Conservation (phyloP, 2,113 vertebrate genomes). For the Dipodomys ordii region DNA sequence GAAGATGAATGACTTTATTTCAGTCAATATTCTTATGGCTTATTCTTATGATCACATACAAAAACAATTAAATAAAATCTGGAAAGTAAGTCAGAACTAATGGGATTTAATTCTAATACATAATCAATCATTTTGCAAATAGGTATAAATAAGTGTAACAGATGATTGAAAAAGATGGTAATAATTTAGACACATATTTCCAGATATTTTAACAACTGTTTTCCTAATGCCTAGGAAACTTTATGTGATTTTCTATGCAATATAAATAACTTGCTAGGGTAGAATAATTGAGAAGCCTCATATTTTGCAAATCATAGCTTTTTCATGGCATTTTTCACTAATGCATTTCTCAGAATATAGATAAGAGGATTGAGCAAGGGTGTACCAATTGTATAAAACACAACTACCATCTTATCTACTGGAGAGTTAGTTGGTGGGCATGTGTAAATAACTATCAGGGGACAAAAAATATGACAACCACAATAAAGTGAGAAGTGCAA, state of each 20-base stretch:
- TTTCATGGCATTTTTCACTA: background rate
- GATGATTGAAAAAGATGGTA: no score
- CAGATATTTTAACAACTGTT: fast-evolving
- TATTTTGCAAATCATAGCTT: background rate
- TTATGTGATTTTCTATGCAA: background rate
- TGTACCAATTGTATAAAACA: constrained; percentile 19
- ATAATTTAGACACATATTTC: background rate
- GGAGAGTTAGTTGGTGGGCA: background rate
- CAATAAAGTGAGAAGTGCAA: background rate
- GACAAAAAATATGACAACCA: background rate
- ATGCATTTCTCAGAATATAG: background rate
- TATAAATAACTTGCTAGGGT: background rate
- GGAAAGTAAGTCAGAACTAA: background rate
- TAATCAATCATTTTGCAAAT: background rate
- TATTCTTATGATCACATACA: background rate
- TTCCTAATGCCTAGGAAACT: background rate
- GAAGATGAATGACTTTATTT: background rate
- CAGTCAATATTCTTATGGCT: background rate
- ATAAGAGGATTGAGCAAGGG: constrained; percentile 4
- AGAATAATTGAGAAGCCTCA: background rate
- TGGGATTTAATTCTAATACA: no score
- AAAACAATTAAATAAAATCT: background rate
- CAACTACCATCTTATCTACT: background rate
- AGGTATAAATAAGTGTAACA: no score
- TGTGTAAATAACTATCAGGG: constrained; percentile 16